These are phyloP conservation scores for Tyto alba DNA, from an alignment of 2,113 vertebrate genomes.

Conservation along the genomic window DNA sequence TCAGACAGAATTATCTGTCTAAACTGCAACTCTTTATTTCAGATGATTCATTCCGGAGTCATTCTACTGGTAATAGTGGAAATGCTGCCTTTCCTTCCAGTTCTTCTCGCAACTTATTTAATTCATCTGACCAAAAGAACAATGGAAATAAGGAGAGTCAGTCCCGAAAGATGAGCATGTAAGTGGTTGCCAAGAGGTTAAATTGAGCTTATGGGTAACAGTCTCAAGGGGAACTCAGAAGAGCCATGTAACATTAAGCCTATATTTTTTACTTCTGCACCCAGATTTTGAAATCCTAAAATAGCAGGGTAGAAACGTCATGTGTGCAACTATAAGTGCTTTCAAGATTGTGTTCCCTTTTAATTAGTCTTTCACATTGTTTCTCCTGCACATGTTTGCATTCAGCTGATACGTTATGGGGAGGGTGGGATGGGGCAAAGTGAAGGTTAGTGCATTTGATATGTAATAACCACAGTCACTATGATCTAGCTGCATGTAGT, in stretches of 20 bases:
- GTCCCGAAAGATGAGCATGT: constrained; percentile 85
- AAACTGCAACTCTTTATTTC: constrained; percentile 19
- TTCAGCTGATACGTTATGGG: neutral
- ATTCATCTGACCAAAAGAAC: constrained; percentile 76
- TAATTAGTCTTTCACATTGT: neutral
- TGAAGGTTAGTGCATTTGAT: neutral
- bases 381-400: neutral
- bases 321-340: neutral
- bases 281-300: neutral
- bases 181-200: constrained; percentile 54
- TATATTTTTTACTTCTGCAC: neutral
- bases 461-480: neutral
- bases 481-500: neutral
- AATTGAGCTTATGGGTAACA: neutral
- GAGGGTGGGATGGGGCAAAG: neutral
- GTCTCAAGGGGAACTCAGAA: neutral
- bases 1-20: neutral
- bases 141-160: constrained; percentile 81
- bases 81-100: constrained; percentile 66
- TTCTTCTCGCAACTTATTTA: constrained; percentile 74
- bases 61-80: constrained; percentile 70
- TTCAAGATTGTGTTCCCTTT: neutral
- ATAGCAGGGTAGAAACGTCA: neutral
- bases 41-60: constrained; percentile 82
- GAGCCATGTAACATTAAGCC: neutral